Conservation (phyloP, 2,888 invertebrate genomes). For the Ochropleura plecta region DNA sequence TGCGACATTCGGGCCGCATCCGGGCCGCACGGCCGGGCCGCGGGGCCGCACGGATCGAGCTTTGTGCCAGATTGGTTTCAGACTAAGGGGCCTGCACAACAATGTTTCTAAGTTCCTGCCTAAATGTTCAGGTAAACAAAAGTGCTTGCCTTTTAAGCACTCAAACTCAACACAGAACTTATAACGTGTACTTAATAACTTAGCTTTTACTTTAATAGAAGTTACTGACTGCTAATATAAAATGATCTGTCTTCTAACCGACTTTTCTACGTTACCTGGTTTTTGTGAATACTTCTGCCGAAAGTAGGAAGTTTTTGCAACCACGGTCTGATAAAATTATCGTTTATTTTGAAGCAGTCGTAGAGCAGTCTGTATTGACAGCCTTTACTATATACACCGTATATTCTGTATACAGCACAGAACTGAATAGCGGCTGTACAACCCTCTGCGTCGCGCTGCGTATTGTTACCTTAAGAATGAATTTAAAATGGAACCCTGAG, state of each 20-base stretch:
- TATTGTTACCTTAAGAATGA: conserved; percentile 42
- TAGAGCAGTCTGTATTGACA: conserved; percentile 12
- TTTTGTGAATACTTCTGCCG: not conserved
- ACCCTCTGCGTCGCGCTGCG: conserved; percentile 12
- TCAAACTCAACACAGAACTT: not conserved
- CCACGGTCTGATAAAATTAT: not conserved
- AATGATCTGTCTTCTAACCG: not conserved
- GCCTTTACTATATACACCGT: conserved; percentile 7
- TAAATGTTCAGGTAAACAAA: not conserved
- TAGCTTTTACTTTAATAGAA: too few species aligned
- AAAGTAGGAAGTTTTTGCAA: not conserved
- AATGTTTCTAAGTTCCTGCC: not conserved
- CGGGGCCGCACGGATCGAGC: conserved; percentile 4
- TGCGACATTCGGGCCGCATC: conserved; percentile 23
- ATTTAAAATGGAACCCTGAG: conserved; percentile 14
- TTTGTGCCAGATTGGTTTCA: conserved; percentile 18
- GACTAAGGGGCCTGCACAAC: not conserved
- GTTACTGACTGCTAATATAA: too few species aligned
- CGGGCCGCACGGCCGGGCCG: conserved; percentile 4
- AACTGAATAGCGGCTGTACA: not conserved
- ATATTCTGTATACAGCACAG: not conserved
- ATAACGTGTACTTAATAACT: not conserved
- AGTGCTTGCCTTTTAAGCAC: not conserved
- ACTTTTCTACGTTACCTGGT: not conserved
- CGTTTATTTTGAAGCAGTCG: not conserved